These are phyloP conservation scores for Cerceris rybyensis DNA, from an alignment of 2,888 invertebrate species.

Conservation along the genomic window DNA sequence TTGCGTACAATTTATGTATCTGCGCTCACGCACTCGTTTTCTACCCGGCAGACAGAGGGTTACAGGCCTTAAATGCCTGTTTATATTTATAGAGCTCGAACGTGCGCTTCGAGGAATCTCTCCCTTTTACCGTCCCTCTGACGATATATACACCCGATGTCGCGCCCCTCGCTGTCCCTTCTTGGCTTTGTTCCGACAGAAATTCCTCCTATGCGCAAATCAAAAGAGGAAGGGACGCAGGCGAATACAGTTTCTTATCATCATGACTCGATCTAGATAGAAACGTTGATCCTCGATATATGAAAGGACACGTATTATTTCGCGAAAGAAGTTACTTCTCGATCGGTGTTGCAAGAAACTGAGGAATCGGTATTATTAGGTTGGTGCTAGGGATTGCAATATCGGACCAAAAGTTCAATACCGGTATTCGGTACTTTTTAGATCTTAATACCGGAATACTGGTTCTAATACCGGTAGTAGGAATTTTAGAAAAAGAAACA, in stretches of 20 bases:
- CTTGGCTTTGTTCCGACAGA: constrained; percentile 8
- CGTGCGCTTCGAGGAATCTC: constrained; percentile 45
- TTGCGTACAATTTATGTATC: neutral
- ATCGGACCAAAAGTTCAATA: no score
- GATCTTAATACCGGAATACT: no score
- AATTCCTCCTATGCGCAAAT: constrained; percentile 40
- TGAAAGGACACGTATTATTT: neutral
- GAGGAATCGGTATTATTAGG: no score
- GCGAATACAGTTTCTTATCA: constrained; percentile 29
- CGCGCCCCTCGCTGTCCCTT: constrained; percentile 18
- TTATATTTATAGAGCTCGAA: constrained; percentile 72
- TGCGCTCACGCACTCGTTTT: constrained; percentile 20
- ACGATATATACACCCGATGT: constrained; percentile 37
- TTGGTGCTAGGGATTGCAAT: no score
- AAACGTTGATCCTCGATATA: neutral
- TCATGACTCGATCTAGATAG: constrained; percentile 2
- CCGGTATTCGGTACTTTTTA: no score
- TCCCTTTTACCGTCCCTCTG: constrained; percentile 28
- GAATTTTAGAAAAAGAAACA: no score
- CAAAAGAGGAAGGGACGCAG: constrained; percentile 6
- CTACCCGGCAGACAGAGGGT: constrained; percentile 40
- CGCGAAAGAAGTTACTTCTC: neutral
- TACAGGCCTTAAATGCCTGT: constrained; percentile 69
- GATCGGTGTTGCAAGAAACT: neutral
- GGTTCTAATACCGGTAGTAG: no score